Evolutionary conservation across 2,113 vertebrate species (phyloP), one percentile per base, ranked within the genome.

Genomic region (Bambusicola thoracicus): DNA sequence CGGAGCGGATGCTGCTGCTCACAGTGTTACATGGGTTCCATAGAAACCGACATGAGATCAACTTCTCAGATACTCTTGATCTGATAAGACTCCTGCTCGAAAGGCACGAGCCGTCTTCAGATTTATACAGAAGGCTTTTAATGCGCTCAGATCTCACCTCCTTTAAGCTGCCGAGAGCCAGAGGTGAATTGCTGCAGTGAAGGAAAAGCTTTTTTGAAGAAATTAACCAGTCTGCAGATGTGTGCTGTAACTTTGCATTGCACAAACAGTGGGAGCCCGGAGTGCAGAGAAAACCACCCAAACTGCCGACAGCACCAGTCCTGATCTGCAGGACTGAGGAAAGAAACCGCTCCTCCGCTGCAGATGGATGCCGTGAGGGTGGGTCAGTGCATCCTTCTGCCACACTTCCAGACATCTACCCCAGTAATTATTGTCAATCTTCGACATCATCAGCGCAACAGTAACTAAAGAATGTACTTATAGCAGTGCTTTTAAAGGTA

Each of bases 311-410:
- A 1, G 5, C 43, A 38, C 24, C 2, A 25, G 51, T 13, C 49
- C 8, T 36, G 29, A 4, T 2, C 34, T 1, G 0, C 3, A 41
- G 22, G 6, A 4, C 41, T 4, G 34, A 15, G n/a, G 43, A 15
- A 62, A 38, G 24, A 62, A 38, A 18, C 14, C 10, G 7, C 21
- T 19, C 29, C 48, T 30, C 48, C 6, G 1, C 18, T 2, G 16
- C 59, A 15, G 2, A 16, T 2, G 13, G 41, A 59, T 7, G 27
- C 61, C 1, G 3, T 1, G 11, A 20, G 18, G 24, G 43, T 3
- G 36, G 41, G 19, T 10, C 34, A 34, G 30, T 38, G 34, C 11
- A 0, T 34, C 58, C 49, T 29, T 13, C 76, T 49, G 18, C 6
- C 16, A 7, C 9, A 2, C 27, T 12, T 62, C 3, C 19, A 5